Conservation (phyloP, 2,888 invertebrate species). For the Rhagonycha lutea region DNA sequence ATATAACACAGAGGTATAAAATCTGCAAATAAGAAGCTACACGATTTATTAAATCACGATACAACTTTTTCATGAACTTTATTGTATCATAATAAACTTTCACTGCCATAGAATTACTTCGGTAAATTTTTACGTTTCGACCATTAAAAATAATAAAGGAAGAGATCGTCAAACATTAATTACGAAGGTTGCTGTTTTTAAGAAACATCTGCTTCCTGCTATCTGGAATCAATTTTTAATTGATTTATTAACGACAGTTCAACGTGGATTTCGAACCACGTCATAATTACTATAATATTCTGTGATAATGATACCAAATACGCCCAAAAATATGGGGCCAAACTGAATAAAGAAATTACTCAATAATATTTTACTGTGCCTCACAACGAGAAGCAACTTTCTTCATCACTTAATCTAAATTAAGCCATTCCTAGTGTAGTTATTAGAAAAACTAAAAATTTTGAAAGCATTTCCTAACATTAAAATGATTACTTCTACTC, state of each 20-base stretch:
- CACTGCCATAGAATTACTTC: not conserved
- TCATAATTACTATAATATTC: too few species aligned
- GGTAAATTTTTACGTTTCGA: not conserved
- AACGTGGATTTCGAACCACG: not conserved
- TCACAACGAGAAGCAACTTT: not conserved
- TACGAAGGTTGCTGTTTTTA: not conserved
- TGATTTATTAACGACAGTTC: too few species aligned
- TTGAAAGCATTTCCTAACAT: not conserved
- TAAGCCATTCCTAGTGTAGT: not conserved
- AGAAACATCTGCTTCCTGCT: too few species aligned
- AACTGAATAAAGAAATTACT: too few species aligned
- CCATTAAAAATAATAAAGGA: not conserved
- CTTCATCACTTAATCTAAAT: not conserved
- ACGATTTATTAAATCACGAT: constrained; percentile 26
- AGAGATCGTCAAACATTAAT: not conserved
- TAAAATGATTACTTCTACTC: not conserved
- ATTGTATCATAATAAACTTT: not conserved
- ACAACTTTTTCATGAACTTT: constrained; percentile 2
- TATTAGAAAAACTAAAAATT: not conserved
- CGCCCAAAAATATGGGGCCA: too few species aligned
- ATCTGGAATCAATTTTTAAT: too few species aligned
- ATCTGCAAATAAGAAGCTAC: constrained; percentile 26
- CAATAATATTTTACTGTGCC: too few species aligned
- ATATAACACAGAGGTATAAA: constrained; percentile 35
- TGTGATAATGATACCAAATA: too few species aligned